A percentile compares a stretch with the other conserved stretches of the same genome.
Evolutionary conservation across 2,113 vertebrate genomes (phyloP).

Genomic region (Crotalus tigris): DNA sequence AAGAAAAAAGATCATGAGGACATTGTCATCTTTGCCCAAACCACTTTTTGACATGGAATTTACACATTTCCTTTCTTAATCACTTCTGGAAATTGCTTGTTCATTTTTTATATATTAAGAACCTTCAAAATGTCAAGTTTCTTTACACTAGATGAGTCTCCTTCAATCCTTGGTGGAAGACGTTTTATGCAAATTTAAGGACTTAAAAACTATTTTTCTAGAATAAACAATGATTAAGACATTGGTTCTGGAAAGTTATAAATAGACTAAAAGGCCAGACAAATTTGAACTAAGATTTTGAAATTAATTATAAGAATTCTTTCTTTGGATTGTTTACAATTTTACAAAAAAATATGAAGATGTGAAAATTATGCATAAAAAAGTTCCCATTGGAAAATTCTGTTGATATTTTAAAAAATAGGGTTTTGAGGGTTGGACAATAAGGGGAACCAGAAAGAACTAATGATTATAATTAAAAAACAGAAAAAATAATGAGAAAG

Average conservation of each 20-base stretch:
- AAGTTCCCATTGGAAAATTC: background rate
- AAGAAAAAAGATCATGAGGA: background rate
- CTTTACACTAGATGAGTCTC: background rate
- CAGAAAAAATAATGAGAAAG: background rate
- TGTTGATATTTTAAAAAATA: background rate
- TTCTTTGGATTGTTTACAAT: background rate
- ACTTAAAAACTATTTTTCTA: background rate
- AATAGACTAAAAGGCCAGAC: background rate
- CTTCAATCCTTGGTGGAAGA: background rate
- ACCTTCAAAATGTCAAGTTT: background rate
- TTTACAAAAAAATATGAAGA: background rate
- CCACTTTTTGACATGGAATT: background rate
- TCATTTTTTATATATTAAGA: background rate
- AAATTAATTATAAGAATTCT: background rate
- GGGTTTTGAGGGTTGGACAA: too few relatives aligned
- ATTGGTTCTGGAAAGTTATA: background rate
- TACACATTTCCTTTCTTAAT: background rate
- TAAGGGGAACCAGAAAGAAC: background rate
- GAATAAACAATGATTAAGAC: background rate
- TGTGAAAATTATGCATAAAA: background rate
- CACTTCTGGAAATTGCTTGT: background rate
- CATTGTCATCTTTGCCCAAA: background rate
- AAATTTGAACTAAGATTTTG: background rate
- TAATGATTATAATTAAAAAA: background rate
- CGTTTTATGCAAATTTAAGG: background rate